A percentile compares a stretch with the other conserved stretches of the same genome.
Evolutionary conservation across 2,113 vertebrate genomes (phyloP).

Genomic region (Hymenochirus boettgeri): DNA sequence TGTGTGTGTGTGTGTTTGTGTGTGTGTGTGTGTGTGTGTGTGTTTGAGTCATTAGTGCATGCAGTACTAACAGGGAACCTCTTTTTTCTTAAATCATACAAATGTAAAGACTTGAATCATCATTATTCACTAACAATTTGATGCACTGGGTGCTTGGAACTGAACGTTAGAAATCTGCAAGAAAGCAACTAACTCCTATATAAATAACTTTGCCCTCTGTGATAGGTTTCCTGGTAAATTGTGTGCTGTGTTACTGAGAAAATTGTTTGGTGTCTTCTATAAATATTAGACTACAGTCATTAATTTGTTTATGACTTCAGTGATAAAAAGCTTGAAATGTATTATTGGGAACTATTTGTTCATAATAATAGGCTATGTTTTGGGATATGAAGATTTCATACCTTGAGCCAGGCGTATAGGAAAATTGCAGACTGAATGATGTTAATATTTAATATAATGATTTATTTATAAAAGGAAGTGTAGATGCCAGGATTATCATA

Average conservation of each 20-base stretch:
- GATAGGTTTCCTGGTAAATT: not conserved
- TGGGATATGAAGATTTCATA: not conserved
- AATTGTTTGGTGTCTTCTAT: not conserved
- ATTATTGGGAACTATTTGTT: conserved; percentile 2
- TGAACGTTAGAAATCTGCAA: no score
- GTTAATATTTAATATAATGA: conserved; percentile 5
- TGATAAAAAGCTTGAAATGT: not conserved
- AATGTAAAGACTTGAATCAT: no score
- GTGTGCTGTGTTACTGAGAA: not conserved
- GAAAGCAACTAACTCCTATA: no score
- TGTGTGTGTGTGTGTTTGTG: no score
- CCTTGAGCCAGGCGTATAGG: not conserved
- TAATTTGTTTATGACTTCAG: not conserved
- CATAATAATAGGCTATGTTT: not conserved
- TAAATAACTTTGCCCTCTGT: no score
- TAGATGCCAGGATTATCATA: not conserved
- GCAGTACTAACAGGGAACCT: no score
- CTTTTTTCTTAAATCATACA: no score
- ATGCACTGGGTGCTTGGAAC: no score
- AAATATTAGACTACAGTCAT: not conserved
- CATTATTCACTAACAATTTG: no score
- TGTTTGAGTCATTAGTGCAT: no score
- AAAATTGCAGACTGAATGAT: conserved; percentile 3
- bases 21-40: no score
- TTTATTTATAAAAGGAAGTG: conserved; percentile 3